A percentile compares a stretch with the other conserved stretches of the same genome.
phyloP scores from a whole-genome alignment of 23 tunicate genomes.

The Ciona savignyi region DNA sequence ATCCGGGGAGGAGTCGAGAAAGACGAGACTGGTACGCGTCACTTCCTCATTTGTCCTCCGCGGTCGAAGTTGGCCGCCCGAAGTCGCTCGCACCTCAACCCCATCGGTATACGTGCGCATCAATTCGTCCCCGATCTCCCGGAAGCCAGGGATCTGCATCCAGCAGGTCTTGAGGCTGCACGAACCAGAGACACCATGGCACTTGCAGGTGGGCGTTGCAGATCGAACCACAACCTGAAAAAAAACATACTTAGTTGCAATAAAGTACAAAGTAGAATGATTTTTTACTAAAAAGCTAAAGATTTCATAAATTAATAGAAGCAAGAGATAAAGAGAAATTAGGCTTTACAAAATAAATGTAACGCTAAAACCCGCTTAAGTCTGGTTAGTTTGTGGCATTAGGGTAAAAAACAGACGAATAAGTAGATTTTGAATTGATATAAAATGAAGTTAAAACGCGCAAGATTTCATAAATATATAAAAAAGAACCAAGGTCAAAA shows the following conservation, averaged over 20 bases:
- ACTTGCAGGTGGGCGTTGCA: slow-evolving; percentile 67
- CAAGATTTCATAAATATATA: too few relatives aligned
- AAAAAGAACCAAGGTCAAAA: too few relatives aligned
- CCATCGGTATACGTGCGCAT: slow-evolving; percentile 40
- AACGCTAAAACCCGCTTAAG: too few relatives aligned
- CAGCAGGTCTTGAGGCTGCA: slow-evolving; percentile 91
- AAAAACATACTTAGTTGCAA: not conserved
- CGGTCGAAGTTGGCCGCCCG: slow-evolving; percentile 34
- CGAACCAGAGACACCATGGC: slow-evolving; percentile 95
- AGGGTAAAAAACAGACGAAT: not conserved
- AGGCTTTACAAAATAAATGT: too few relatives aligned
- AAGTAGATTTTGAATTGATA: too few relatives aligned
- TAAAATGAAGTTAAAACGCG: too few relatives aligned
- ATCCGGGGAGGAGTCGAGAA: slow-evolving; percentile 84
- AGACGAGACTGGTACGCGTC: slow-evolving; percentile 42
- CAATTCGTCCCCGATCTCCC: slow-evolving; percentile 70
- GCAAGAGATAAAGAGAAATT: too few relatives aligned
- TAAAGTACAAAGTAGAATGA: not conserved
- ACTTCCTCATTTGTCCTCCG: slow-evolving; percentile 14
- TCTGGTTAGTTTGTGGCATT: not conserved
- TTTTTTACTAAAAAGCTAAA: too few relatives aligned
- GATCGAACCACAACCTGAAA: slow-evolving; percentile 61
- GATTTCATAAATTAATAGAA: too few relatives aligned
- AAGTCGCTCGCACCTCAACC: slow-evolving; percentile 40
- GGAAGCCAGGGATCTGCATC: slow-evolving; percentile 78